Conservation (phyloP, 2,797 vertebrate genomes). For the Artibeus lituratus region DNA sequence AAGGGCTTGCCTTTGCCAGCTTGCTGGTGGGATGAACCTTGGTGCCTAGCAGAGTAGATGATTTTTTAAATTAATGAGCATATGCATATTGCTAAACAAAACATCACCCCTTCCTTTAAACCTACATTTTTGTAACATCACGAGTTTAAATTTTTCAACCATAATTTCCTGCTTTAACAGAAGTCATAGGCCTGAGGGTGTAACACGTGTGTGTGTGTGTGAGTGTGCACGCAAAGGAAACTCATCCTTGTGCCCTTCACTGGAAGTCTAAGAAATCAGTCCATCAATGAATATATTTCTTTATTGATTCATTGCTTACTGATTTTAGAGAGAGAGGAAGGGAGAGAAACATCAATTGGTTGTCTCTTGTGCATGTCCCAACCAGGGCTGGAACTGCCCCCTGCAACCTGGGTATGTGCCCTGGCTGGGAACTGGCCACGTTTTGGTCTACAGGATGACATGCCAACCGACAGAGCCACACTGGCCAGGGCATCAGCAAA, state of each 20-base stretch:
- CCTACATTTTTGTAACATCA: background rate
- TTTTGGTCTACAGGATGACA: background rate
- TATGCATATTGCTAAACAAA: background rate
- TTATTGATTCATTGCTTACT: too few species aligned
- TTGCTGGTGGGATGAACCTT: background rate
- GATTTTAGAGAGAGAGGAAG: background rate
- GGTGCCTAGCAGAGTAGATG: background rate
- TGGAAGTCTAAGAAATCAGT: background rate
- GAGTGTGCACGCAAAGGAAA: too few species aligned
- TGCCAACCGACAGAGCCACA: too few species aligned
- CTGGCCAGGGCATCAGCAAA: background rate
- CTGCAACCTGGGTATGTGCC: background rate
- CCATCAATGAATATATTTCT: too few species aligned
- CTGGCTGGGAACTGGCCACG: background rate
- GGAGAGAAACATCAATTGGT: background rate
- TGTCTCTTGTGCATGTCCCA: background rate
- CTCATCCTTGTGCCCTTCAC: too few species aligned
- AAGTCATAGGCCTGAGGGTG: background rate
- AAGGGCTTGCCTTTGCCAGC: background rate
- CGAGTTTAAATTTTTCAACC: background rate
- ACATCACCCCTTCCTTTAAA: background rate
- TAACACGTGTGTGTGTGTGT: fast-evolving
- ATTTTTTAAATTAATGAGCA: background rate
- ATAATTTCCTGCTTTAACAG: background rate
- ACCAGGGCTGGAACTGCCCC: background rate